Evolutionary conservation across 2,113 vertebrate species (phyloP), one percentile per base, ranked within the genome.

Genomic region (Acanthisitta chloris): DNA sequence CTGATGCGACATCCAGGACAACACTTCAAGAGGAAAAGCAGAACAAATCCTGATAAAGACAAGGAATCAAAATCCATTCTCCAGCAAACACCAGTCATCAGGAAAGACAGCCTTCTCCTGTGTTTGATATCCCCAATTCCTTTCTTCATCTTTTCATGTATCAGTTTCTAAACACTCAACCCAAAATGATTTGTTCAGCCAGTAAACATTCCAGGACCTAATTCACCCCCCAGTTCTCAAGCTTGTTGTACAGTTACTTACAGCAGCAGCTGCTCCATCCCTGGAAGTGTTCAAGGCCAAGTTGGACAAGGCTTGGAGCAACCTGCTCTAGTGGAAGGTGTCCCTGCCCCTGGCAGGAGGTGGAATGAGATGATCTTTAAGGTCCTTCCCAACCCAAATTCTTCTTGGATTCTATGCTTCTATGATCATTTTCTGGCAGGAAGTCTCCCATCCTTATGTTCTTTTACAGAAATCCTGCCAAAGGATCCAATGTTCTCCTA

Each of bases 291-390:
- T 79, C 71, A 10, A 69, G 79, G 20, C 38, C 46, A 67, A 54
- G 79, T 0, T 82, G 70, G 62, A 19, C 10, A 4, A 26, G 61
- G 26, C 11, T 59, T 3, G 64, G 55, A 49, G 31, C 36, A 65
- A 0, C 26, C 40, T 54, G 62, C 40, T n/a, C 17, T 0, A 3
- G 18, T 52, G 38, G 12, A 1, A 81, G 21, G 8, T 67, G 69
- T 67, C 69, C 23, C 51, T 86, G 71, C 26, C 29, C 59, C n/a
- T 28, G 36, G 55, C 65, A 64, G 19, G 6, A n/a, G 38, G 14
- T 62, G 48, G 26, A 4, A 49, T 10, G 18, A 17, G 38, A 29
- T 45, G 52, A 0, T 4, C 4, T 52, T 74, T 20, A 3, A n/a
- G 2, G 8, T 46, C 46, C 45, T 9, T 59, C 8, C 54, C 62